Base-by-base conservation (phyloP, 2,113 vertebrate species). In the Piaya cayana region DNA sequence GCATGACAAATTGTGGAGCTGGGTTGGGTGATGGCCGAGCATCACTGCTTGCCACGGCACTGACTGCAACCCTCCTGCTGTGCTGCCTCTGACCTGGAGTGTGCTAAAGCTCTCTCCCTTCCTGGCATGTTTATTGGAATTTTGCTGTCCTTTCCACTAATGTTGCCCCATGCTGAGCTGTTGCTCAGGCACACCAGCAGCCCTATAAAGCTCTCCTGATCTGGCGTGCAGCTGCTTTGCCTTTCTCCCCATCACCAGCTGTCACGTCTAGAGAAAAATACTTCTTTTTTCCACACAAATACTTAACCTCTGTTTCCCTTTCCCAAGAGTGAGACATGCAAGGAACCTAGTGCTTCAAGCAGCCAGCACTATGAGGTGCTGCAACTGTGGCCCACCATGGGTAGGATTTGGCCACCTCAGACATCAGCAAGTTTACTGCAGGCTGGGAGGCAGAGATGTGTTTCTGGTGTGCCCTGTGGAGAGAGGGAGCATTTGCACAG, bases 11-110 rank as follows among this genome's bases (percentile, higher is more conserved):
- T 32, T 32, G 59, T 27, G 15, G 42, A 70, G 56, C 21, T 0
- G 1, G 17, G 20, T 3, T 68, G 52, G 49, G 47, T 82, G 82
- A 34, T 59, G 67, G 42, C 13, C 5, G 18, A 12, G 22, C 64
- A 30, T 59, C 5, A 2, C 29, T 0, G 0, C 52, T 69, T 90
- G 49, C 52, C 70, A 45, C 67, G 4, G 0, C 1, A 0, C 58
- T 91, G 45, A 4, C 32, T 26, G 53, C 78, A 77, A 45, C 55
- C 36, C 36, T 83, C 15, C 78, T 60, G 60, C 56, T 29, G 22
- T 69, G 52, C n/a, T 62, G 43, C 36, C 81, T 45, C 23, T 76
- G 91, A 58, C 81, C 67, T 19, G 45, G 34, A 45, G 37, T 0
- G 0, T 71, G 65, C 56, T 3, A 0, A 26, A 85, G 22, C 18